phyloP scores from a whole-genome alignment of 2,113 vertebrate species.

The Podarcis muralis region DNA sequence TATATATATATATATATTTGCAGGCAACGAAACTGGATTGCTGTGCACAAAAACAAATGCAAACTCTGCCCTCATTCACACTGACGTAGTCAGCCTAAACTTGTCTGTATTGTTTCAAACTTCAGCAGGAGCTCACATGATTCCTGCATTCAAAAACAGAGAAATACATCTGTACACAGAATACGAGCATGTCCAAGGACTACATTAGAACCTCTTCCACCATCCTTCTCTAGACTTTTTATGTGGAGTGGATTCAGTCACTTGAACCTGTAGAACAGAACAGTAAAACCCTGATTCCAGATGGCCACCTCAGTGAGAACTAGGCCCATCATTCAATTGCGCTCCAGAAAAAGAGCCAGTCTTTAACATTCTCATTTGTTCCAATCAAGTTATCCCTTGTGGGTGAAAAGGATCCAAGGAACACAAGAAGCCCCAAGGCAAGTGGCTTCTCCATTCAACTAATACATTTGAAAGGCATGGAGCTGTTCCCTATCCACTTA shows the following conservation, averaged over 20 bases:
- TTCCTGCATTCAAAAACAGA: background rate
- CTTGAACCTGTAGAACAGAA: background rate
- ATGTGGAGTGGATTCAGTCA: no score
- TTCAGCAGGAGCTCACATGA: background rate
- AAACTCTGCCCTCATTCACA: background rate
- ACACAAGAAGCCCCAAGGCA: background rate
- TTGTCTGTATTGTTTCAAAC: background rate
- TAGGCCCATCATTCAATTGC: background rate
- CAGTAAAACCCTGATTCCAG: background rate
- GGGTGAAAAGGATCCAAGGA: background rate
- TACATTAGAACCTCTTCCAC: background rate
- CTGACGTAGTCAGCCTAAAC: background rate
- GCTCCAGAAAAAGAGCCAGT: background rate
- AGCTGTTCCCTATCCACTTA: background rate
- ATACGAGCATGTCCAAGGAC: background rate
- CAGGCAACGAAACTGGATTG: background rate
- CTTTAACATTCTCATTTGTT: background rate
- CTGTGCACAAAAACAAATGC: background rate
- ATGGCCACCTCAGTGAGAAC: background rate
- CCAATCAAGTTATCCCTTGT: background rate
- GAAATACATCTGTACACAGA: background rate
- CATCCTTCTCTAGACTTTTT: no score
- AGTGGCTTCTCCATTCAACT: background rate
- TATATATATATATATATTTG: slow-evolving; percentile 3
- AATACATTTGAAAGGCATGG: background rate